Base-by-base conservation (phyloP, 2,888 invertebrate genomes). In the Embidobia sp. region DNA sequence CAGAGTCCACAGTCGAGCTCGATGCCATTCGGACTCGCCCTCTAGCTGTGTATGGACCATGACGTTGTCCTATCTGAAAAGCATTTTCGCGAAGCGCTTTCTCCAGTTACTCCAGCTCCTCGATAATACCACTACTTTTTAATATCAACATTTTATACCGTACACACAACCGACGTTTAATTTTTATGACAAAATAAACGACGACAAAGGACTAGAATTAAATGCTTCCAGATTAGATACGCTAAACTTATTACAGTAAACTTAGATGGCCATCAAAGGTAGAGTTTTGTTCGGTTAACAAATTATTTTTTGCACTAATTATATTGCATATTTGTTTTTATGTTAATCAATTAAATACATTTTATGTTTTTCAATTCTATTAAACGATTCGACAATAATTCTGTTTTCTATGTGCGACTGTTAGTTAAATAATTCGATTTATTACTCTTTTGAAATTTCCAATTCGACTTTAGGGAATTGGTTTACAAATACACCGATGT, bases 401-500 rank as follows among this genome's bases (percentile, higher is more conserved):
- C 16, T 4, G 46, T 15, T 44, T 59, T 33, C 11, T 8, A 37
- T 37, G 10, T 10, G 16, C 7, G 19, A 11, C 37, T 37, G 48
- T 64, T 64, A 64, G 51, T 64, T 64, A 64, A 64, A 84, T 86
- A 86, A 86, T 85, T 86, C 85, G 85, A 87, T 87, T 86, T 86
- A 85, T 80, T 82, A 81, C 81, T 80, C 81, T 80, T 82, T 82
- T 83, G 85, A 83, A 53, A 53, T 53, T 81, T 80, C 57, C 48
- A 44, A 77, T 67, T 69, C 81, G 82, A 86, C 85, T 83, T 82
- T 70, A 59, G 80, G 79, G 80, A 85, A 86, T 84, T 83, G 82
- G 82, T 84, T 81, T 83, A 83, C 79, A 84, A 85, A 85, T 85
- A 85, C 81, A 79, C 51, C 61, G 59, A 57, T 13, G 49, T 46